phyloP scores from a whole-genome alignment of 2,113 vertebrate genomes.

The Acrocephalus arundinaceus region DNA sequence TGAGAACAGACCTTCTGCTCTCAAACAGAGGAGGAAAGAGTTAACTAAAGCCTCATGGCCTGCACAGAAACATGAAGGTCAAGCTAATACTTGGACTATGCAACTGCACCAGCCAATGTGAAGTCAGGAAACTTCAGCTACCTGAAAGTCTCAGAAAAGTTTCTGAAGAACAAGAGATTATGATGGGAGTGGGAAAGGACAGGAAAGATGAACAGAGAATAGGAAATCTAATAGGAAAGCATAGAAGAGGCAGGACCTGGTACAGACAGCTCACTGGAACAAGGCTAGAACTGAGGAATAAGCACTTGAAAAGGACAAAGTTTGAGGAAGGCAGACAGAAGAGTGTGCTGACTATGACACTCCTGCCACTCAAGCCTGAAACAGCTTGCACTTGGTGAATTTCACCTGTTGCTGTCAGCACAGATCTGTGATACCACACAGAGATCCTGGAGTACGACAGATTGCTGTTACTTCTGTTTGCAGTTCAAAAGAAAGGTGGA shows the following conservation, averaged over 20 bases:
- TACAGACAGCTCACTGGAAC: not conserved
- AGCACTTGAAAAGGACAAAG: not conserved
- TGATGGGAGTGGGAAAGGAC: not conserved
- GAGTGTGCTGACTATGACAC: not conserved
- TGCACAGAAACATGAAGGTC: not conserved
- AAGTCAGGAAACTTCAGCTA: not conserved
- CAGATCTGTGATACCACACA: not conserved
- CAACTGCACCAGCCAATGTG: not conserved
- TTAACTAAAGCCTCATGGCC: not conserved
- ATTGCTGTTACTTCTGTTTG: not conserved
- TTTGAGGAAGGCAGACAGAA: not conserved
- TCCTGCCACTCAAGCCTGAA: not conserved
- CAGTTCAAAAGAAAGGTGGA: not conserved
- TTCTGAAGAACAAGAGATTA: not conserved
- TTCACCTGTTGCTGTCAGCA: not conserved
- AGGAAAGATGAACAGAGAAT: not conserved
- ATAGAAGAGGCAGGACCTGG: not conserved
- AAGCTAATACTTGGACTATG: not conserved
- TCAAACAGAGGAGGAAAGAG: not conserved
- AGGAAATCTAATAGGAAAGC: not conserved
- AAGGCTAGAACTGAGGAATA: not conserved
- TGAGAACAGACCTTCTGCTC: not conserved
- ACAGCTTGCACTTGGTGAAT: not conserved
- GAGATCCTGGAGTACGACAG: not conserved
- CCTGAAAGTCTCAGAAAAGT: not conserved